A percentile compares a stretch with the other conserved stretches of the same genome.
Conservation (phyloP, 1,140 invertebrate species). For the Reticulitermes speratus region DNA sequence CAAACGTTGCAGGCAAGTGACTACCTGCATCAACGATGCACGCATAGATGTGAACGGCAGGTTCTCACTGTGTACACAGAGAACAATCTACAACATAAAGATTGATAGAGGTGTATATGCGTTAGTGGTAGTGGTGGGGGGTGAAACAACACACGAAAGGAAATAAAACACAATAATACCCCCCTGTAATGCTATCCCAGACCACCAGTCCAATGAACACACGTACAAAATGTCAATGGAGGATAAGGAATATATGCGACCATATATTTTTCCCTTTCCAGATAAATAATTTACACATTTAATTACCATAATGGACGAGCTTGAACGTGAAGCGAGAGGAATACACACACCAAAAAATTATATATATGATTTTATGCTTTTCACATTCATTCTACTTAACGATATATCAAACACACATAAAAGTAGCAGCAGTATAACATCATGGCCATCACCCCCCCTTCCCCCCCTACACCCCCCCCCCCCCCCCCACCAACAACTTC, state of each 20-base stretch:
- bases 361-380: slow-evolving; percentile 32
- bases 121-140: neutral
- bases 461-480: neutral
- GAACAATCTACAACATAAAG: too few relatives aligned
- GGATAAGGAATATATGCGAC: slow-evolving; percentile 11
- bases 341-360: neutral
- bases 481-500: neutral
- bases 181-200: slow-evolving; percentile 2
- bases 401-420: slow-evolving; percentile 34
- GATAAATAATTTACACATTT: slow-evolving; percentile 31
- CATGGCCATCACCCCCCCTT: neutral
- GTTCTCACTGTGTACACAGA: too few relatives aligned
- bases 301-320: slow-evolving; percentile 33
- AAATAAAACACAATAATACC: slow-evolving; percentile 17
- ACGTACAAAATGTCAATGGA: slow-evolving; percentile 18
- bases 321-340: slow-evolving; percentile 25
- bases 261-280: slow-evolving; percentile 17
- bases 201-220: neutral
- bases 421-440: neutral
- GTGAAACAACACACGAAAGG: neutral
- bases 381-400: slow-evolving; percentile 34
- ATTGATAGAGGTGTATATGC: neutral
- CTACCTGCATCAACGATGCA: too few relatives aligned
- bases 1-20: too few relatives aligned
- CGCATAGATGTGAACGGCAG: too few relatives aligned